Percentiles rank a stretch among this genome's conserved stretches.
phyloP scores from a whole-genome alignment of 2,888 invertebrate genomes.

The Prionchulus punctatus region DNA sequence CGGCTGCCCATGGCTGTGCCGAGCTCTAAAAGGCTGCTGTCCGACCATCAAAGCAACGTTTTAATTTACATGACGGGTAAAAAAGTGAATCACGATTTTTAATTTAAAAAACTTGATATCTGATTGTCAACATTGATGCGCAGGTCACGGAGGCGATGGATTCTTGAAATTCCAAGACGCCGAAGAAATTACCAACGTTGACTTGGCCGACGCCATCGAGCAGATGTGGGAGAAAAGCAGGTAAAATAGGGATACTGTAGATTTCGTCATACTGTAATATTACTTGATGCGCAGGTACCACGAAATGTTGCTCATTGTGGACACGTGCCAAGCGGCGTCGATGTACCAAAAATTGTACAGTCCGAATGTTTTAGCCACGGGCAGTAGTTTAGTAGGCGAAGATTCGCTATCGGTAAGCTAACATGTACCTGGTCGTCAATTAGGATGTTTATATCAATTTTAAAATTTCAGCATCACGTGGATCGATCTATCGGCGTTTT shows the following conservation, averaged over 20 bases:
- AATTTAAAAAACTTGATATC: conserved; percentile 3
- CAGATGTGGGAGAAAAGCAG: conserved; percentile 99
- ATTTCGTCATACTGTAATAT: conserved; percentile 18
- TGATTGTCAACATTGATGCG: conserved; percentile 10
- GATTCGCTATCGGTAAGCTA: conserved; percentile 73
- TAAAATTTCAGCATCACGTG: conserved; percentile 69
- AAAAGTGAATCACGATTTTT: neutral
- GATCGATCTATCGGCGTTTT: conserved; percentile 97
- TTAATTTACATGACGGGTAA: conserved; percentile 73
- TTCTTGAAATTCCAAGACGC: conserved; percentile 98
- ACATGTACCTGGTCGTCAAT: neutral
- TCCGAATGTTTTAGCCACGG: conserved; percentile 89
- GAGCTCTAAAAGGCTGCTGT: conserved; percentile 75
- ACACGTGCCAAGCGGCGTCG: conserved; percentile 96
- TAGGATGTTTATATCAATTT: conserved; percentile 13
- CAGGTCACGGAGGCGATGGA: conserved; percentile 85
- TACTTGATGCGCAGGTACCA: no score
- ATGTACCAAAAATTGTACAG: conserved; percentile 96
- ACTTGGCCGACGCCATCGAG: conserved; percentile 92
- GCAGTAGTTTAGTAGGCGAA: conserved; percentile 93
- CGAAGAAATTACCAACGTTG: conserved; percentile 93
- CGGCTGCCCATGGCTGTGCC: conserved; percentile 80
- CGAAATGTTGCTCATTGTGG: conserved; percentile 94
- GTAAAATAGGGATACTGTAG: no score
- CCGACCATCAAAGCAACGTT: conserved; percentile 91